Evolutionary conservation across 2,797 vertebrate genomes (phyloP), one percentile per base, ranked within the genome.

Genomic region (Syndactyla subalaris): DNA sequence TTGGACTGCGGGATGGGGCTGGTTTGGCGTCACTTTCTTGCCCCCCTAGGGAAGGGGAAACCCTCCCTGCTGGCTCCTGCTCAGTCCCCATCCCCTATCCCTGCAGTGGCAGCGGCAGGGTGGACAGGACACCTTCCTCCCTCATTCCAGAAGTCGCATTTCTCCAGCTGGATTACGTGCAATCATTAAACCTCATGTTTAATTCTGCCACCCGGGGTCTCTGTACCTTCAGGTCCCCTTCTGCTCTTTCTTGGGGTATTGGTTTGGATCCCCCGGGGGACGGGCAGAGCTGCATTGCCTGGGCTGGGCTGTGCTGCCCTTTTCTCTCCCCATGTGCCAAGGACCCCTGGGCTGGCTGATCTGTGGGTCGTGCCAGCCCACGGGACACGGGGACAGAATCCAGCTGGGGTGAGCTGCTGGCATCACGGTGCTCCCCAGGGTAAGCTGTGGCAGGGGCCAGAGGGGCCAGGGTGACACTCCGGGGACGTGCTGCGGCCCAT

Each of bases 1-100:
- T n/a, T 0, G 1, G 51, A 8, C 7, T 0, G 2, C 0, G 8
- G 17, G n/a, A 14, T 26, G 51, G 48, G 46, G 23, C 21, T 23
- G 38, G 23, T 11, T 58, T 7, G 3, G 23, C 3, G 2, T 30
- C 26, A 4, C 32, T 6, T 48, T 32, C 38, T 49, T 8, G 6
- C 7, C 29, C 51, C 27, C 4, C 9, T 30, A 3, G 39, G 22
- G 24, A 59, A 45, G 23, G 67, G 34, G 30, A 29, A 27, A 11
- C 19, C 3, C n/a, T 61, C n/a, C 34, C 12, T 6, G 14, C 43
- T n/a, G 1, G 1, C 36, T n/a, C 45, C n/a, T 2, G 7, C 72
- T 78, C 3, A 1, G 29, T 67, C 23, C 66, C 2, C 1, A 5
- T 10, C 26, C 52, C 1, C 1, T 4, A 18, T 38, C 79, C 0